Conservation (phyloP, 2,113 vertebrate genomes). For the Melanocharis versteri region DNA sequence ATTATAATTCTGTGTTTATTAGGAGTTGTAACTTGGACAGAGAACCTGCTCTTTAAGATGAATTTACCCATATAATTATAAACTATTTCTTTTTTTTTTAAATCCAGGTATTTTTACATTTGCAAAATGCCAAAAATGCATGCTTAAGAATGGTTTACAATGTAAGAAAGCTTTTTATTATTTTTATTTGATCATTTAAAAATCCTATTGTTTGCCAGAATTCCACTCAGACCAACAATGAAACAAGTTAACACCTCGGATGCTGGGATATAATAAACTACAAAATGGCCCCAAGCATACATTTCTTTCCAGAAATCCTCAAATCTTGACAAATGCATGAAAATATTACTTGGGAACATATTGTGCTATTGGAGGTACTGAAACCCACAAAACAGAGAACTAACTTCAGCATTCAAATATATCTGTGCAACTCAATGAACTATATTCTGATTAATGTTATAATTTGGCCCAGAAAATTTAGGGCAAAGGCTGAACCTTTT, state of each 20-base stretch:
- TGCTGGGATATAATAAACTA: not conserved
- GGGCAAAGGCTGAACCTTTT: slow-evolving; percentile 7
- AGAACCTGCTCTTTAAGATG: not conserved
- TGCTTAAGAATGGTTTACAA: not conserved
- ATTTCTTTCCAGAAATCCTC: not conserved
- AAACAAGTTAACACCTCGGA: slow-evolving; percentile 17
- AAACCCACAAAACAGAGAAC: not conserved
- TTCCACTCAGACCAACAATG: not conserved
- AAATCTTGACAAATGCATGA: not conserved
- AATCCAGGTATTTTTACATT: not conserved
- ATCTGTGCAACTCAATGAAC: not conserved
- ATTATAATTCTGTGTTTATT: slow-evolving; percentile 28
- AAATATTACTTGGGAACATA: not conserved
- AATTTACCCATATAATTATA: slow-evolving; percentile 2
- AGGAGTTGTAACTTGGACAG: not conserved
- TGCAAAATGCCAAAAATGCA: not conserved
- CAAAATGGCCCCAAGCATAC: not conserved
- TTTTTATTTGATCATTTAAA: slow-evolving; percentile 37
- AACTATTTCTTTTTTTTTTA: not conserved
- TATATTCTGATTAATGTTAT: not conserved
- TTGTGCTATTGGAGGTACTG: not conserved
- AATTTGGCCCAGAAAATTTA: slow-evolving; percentile 27
- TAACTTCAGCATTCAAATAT: not conserved
- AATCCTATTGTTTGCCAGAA: slow-evolving; percentile 4
- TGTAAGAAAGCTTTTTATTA: not conserved